phyloP scores from a whole-genome alignment of 2,797 vertebrate genomes.

The Sebastes flavidus region DNA sequence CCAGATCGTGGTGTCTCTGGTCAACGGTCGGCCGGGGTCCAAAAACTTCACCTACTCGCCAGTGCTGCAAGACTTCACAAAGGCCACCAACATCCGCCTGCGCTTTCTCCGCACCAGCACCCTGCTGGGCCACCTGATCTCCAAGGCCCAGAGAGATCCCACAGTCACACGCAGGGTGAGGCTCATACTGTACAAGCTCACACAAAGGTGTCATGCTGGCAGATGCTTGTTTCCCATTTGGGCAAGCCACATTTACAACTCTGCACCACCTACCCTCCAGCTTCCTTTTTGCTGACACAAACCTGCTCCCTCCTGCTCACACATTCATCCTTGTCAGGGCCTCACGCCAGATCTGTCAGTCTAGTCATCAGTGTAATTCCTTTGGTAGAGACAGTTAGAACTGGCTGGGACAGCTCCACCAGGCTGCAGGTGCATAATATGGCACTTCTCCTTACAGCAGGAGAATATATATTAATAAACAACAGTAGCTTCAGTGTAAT shows the following conservation, averaged over 20 bases:
- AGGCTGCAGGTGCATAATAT: constrained; percentile 28
- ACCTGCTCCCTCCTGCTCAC: constrained; percentile 24
- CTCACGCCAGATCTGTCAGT: constrained; percentile 26
- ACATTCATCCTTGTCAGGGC: constrained; percentile 45
- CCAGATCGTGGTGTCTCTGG: constrained; percentile 91
- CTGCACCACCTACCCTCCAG: constrained; percentile 16
- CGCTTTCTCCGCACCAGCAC: constrained; percentile 91
- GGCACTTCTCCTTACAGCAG: neutral
- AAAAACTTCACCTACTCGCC: constrained; percentile 89
- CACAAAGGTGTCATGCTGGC: constrained; percentile 47
- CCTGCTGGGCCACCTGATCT: constrained; percentile 91
- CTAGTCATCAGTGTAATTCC: constrained; percentile 5
- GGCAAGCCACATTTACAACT: constrained; percentile 27
- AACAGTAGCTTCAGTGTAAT: neutral
- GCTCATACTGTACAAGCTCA: constrained; percentile 25
- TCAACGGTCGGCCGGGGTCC: constrained; percentile 91
- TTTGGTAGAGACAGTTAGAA: constrained; percentile 4
- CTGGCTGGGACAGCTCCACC: constrained; percentile 29
- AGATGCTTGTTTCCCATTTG: constrained; percentile 42
- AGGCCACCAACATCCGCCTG: constrained; percentile 92
- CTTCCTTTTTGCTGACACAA: constrained; percentile 58
- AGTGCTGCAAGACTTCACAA: constrained; percentile 88
- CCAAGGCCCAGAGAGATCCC: constrained; percentile 90
- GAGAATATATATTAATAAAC: neutral
- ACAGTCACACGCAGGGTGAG: constrained; percentile 92